Base-by-base conservation (phyloP, 2,113 vertebrate genomes). In the Cynopterus brachyotis region DNA sequence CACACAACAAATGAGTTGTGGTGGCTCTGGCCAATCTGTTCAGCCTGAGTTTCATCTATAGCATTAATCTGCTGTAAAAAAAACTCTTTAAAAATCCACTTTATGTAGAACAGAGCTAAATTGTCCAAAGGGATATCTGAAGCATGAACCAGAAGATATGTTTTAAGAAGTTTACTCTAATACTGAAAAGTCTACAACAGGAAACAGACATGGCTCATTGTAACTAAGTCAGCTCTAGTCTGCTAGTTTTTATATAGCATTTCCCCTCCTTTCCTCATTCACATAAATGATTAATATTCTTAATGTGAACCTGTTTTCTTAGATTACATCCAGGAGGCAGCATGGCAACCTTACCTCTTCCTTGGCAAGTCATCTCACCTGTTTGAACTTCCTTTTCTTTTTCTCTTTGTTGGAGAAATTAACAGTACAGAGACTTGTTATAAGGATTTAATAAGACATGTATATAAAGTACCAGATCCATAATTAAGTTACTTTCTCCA, bases 221-320 rank as follows among this genome's bases (percentile, higher is more conserved):
- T 55, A 76, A 92, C 91, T 59, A 66, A 53, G 35, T 91, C 88
- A 92, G 69, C 22, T 40, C 45, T 64, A 47, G 70, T 83, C 45
- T 53, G 30, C 24, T 37, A 62, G 8, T 82, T 88, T 78, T 91
- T 45, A 55, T 75, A 37, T 88, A 69, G 69, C 42, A 45, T 92
- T 83, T 82, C 26, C 60, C 35, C 22, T 92, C 76, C 67, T 88
- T 94, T 88, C 53, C 37, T 60, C 28, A 57, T 62, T 62, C 69
- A 47, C 30, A 11, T 47, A 92, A 83, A n/a, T 92, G 76, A 62
- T 62, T 17, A 24, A 60, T 78, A 76, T 55, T 91, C 22, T 76
- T 94, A 91, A 91, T 82, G 24, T 62, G 50, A 94, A 81, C 40
- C 75, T 67, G 50, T 82, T 94, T 30, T 53, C 35, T 92, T 76